Base-by-base conservation (phyloP, 2,113 vertebrate genomes). In the Herpetotheres cachinnans region DNA sequence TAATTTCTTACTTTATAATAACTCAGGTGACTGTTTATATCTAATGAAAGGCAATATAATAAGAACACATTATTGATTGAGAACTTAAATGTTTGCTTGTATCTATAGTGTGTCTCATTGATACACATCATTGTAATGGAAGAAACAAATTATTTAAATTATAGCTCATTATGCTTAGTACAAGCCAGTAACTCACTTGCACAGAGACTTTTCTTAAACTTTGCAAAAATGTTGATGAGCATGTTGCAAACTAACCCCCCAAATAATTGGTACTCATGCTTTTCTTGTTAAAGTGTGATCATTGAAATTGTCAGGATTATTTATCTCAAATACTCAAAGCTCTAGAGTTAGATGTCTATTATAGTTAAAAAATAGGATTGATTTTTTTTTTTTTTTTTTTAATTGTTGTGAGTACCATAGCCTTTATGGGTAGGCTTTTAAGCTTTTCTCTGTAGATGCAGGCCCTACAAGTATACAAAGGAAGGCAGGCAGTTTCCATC, bases 21-120 rank as follows among this genome's bases (percentile, higher is more conserved):
- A 96, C 94, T 90, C 84, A 97, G 96, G 95, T 96, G 94, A 95
- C 89, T 94, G 95, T 92, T 97, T 97, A 92, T 94, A 40, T 70
- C 93, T 97, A 97, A 97, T 96, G 94, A 91, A 96, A 97, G 89
- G 67, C 76, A 96, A 34, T 87, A 80, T 93, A 94, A 95, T 56
- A 91, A 71, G 80, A 89, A 47, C 93, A 81, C 44, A 10, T 56
- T 97, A 97, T 95, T 97, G 97, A 97, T 87, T 89, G 89, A 97
- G 69, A 92, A 85, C 58, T 94, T 91, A 73, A 95, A 91, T 12
- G 7, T 96, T 96, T 96, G 44, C 80, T 86, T 56, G 46, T 55
- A 50, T 80, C 36, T 74, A 18, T 49, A n/a, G 22, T 4, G 20
- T 69, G 49, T 65, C 36, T 91, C 49, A 70, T 79, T 93, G 82